Base-by-base conservation (phyloP, 2,797 vertebrate species). In the Sylvia borin region DNA sequence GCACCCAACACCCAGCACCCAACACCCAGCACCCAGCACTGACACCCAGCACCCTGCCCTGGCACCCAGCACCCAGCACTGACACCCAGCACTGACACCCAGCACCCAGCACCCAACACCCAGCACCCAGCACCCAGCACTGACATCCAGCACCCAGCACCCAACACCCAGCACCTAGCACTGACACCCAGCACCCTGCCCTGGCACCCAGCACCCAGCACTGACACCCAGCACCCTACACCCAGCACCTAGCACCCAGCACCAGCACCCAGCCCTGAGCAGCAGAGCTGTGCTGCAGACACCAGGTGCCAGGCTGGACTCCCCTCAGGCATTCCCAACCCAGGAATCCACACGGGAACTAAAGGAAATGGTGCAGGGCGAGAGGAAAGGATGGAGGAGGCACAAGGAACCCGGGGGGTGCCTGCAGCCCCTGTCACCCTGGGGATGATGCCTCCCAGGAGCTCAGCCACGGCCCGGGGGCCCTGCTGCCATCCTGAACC, bases 371-470 rank as follows among this genome's bases (percentile, higher is more conserved):
- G 8, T 3, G 25, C 54, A 57, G 45, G 51, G 42, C 34, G 61
- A 36, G 68, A 25, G 36, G 58, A 29, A 10, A 21, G 48, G 40
- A 10, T 0, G 4, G 45, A 27, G 4, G 45, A 27, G 15, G n/a
- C 65, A 13, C 20, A 24, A 4, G 10, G 54, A 6, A 17, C 48
- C 31, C 5, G n/a, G 38, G 29, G 25, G n/a, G 36, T 38, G 36
- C 20, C 42, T 6, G 15, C 45, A 60, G 22, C 2, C 36, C 36
- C 36, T 36, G 36, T 36, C 36, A 36, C 36, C 36, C 36, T 36
- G 36, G 36, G 36, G 2, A 1, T 14, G 34, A 7, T 17, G 6
- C 14, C 20, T 10, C 20, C 3, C 3, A 8, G 1, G 8, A 13
- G 4, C 48, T 40, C 4, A 21, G 22, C 16, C 16, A 2, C 0